Conservation (phyloP, 37 sponge, comb jelly and placozoan genomes). For the Aplysina aerophoba region DNA sequence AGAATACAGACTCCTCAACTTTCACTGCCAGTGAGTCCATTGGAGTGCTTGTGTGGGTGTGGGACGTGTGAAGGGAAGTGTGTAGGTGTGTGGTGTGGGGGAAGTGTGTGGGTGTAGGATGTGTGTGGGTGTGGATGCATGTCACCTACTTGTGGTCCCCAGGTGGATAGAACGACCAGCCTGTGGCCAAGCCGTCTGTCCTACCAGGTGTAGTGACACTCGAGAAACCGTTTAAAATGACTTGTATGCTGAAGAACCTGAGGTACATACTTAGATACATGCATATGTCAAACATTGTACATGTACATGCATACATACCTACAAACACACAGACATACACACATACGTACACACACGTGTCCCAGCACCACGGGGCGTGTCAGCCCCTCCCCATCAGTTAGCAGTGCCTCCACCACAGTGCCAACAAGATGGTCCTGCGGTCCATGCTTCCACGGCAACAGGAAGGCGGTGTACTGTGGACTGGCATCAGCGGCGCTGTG, state of each 20-base stretch:
- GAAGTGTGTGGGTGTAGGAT: too few species aligned
- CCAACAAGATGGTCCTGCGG: slow-evolving; percentile 41
- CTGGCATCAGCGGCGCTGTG: slow-evolving; percentile 69
- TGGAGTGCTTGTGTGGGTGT: background rate
- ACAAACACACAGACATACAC: too few species aligned
- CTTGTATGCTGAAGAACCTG: slow-evolving; percentile 57
- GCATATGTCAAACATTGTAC: too few species aligned
- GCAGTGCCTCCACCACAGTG: slow-evolving; percentile 21
- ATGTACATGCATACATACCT: too few species aligned
- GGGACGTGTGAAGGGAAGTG: too few species aligned
- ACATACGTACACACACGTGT: too few species aligned
- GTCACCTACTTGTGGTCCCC: background rate
- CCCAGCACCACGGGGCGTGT: too few species aligned
- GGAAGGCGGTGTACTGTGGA: slow-evolving; percentile 63
- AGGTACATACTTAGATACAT: slow-evolving; percentile 35
- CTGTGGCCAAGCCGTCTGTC: slow-evolving; percentile 30
- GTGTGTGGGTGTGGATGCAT: background rate
- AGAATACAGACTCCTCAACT: slow-evolving; percentile 85
- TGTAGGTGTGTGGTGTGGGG: background rate
- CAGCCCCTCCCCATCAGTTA: too few species aligned
- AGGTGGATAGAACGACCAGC: slow-evolving; percentile 44
- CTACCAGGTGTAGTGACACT: slow-evolving; percentile 51
- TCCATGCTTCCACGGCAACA: slow-evolving; percentile 42
- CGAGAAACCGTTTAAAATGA: slow-evolving; percentile 60
- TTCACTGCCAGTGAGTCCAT: slow-evolving; percentile 46